Base-by-base conservation (phyloP, 2,888 invertebrate species). In the Therioaphis trifolii region DNA sequence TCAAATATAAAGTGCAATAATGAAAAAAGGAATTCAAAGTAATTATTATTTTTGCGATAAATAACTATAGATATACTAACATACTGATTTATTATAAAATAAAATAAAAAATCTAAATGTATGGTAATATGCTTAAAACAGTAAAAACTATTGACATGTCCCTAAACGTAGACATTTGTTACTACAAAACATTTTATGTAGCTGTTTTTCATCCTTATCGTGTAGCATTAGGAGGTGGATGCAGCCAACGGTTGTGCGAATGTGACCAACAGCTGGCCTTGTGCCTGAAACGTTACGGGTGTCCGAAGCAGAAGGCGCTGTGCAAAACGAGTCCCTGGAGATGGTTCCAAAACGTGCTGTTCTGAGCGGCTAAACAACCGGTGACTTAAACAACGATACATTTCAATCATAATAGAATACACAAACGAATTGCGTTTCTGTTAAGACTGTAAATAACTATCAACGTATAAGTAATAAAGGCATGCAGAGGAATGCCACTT, bases 221-320 rank as follows among this genome's bases (percentile, higher is more conserved):
- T 4, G 2, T 58, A 87, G 87, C 86, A 78, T 35, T 86, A 86
- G 91, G 91, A 0, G 90, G 92, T 72, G 91, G 93, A 0, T 96
- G 96, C 87, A 93, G 95, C 0, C 92, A 93, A 11, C 91, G 93
- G 55, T 90, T 96, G 29, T 96, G 96, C 88, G 94, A 96, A 88
- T 96, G 96, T 87, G 96, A 96, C 88, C 90, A 94, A 85, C 90
- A 90, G 76, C 91, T 96, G 84, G 93, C 95, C 0, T 92, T 94
- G 89, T 96, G 96, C 87, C 90, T 96, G n/a, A 90, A 92, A 84
- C 90, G 91, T 85, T 94, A 92, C 88, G 91, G 92, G 0, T 96
- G 96, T 87, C 96, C 96, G 0, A 89, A 90, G 2, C 90, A 91
- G 46, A 91, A 94, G 85, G 92, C 94, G 0, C 89, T 94, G 18